A percentile compares a stretch with the other conserved stretches of the same genome.
phyloP scores from a whole-genome alignment of 2,888 invertebrate species.

The Agapetus fuscipes region DNA sequence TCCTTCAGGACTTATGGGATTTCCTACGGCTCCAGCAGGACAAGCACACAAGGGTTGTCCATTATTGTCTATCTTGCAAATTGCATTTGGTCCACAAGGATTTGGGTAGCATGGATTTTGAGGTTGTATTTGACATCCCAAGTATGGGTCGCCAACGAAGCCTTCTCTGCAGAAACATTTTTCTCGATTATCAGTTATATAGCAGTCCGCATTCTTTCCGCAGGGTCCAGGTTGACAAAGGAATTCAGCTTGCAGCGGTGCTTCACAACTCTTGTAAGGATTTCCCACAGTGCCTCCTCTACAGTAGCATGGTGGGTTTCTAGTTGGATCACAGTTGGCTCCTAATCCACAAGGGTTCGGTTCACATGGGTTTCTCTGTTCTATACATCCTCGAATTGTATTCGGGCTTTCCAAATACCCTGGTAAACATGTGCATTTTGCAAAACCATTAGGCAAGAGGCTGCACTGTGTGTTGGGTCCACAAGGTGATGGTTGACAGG shows the following conservation, averaged over 20 bases:
- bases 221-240: slow-evolving; percentile 77
- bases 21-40: slow-evolving; percentile 64
- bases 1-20: slow-evolving; percentile 61
- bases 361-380: slow-evolving; percentile 70
- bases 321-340: slow-evolving; percentile 70
- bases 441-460: slow-evolving; percentile 65
- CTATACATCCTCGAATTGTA: slow-evolving; percentile 75
- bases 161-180: slow-evolving; percentile 73
- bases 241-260: slow-evolving; percentile 47
- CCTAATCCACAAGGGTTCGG: slow-evolving; percentile 72
- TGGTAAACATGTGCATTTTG: slow-evolving; percentile 77
- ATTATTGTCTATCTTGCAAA: slow-evolving; percentile 57
- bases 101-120: slow-evolving; percentile 64
- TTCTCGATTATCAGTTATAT: slow-evolving; percentile 71
- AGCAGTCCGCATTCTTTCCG: slow-evolving; percentile 74
- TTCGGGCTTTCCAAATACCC: slow-evolving; percentile 82
- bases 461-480: slow-evolving; percentile 83
- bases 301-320: slow-evolving; percentile 75
- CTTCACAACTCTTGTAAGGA: slow-evolving; percentile 66
- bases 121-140: slow-evolving; percentile 62
- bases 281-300: slow-evolving; percentile 75
- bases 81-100: slow-evolving; percentile 71
- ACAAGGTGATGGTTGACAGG: slow-evolving; percentile 78
- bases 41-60: slow-evolving; percentile 66
- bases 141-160: slow-evolving; percentile 70